Base-by-base conservation (phyloP, 2,113 vertebrate species). In the Etheostoma cragini region DNA sequence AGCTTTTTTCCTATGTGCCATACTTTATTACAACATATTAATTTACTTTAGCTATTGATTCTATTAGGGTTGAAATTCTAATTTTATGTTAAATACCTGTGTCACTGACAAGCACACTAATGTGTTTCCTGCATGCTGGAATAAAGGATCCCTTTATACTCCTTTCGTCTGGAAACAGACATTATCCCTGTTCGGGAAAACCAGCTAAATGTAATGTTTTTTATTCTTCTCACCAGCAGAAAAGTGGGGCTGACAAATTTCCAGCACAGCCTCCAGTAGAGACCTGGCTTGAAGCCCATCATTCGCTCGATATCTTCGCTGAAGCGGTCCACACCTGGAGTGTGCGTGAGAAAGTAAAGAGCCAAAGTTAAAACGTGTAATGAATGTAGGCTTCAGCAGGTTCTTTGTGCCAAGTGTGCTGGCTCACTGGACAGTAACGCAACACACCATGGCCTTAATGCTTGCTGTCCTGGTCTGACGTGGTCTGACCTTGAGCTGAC, bases 201-300 rank as follows among this genome's bases (percentile, higher is more conserved):
- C 21, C 19, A 26, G 19, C 13, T 33, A 6, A 79, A 35, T 24
- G n/a, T 10, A 45, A 49, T 16, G 38, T 3, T 57, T 13, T 69
- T 47, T 68, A 58, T 35, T 1, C 4, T 63, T 83, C 98, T 93
- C 82, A 99, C 98, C 97, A 99, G 82, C 63, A 99, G 95, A 94
- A 99, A 99, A 64, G 94, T 94, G 4, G 98, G 98, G 79, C 98
- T 99, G 90, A 99, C 96, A 87, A 98, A 99, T 91, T 99, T 99
- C 98, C 98, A 99, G 90, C 98, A 99, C 49, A 99, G 64, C 90
- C 98, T 96, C 98, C 98, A 99, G 91, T 99, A 99, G n/a, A 99
- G 96, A 52, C 98, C 98, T 33, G 98, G 98, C 93, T 96, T 99
- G 83, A 99, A 99, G 64, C 98, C 98, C 96, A 98, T 98, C 98